A percentile compares a stretch with the other conserved stretches of the same genome.
These are phyloP conservation scores for Doris montereyensis DNA, from an alignment of 2,888 invertebrate genomes.

Conservation along the genomic window DNA sequence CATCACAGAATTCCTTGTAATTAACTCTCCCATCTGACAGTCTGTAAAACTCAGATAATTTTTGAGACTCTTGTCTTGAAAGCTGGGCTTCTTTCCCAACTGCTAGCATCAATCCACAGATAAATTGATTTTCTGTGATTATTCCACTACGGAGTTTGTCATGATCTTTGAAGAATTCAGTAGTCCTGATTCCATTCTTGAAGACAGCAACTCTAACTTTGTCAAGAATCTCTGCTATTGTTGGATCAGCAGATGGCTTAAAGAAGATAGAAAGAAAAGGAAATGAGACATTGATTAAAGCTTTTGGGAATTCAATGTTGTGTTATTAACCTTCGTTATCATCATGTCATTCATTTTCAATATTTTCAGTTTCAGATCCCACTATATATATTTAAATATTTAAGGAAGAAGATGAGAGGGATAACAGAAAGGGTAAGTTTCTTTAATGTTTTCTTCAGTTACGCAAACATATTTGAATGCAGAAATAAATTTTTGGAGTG, in stretches of 20 bases:
- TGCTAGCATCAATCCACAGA: conserved; percentile 69
- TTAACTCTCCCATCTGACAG: conserved; percentile 68
- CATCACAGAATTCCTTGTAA: conserved; percentile 72
- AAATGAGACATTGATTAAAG: no score
- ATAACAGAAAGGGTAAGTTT: no score
- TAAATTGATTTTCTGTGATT: conserved; percentile 73
- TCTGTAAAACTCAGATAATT: conserved; percentile 69
- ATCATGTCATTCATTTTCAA: no score
- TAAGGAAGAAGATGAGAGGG: no score
- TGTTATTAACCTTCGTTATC: no score
- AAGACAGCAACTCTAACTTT: conserved; percentile 69
- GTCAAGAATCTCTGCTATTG: conserved; percentile 71
- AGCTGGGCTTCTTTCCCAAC: conserved; percentile 72
- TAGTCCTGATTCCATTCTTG: conserved; percentile 70
- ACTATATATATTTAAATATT: no score
- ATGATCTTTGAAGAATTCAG: conserved; percentile 72
- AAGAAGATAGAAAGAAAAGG: no score
- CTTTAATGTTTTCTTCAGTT: no score
- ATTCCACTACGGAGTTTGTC: conserved; percentile 70
- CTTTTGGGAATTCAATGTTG: no score
- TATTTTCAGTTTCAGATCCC: no score
- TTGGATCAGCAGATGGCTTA: conserved; percentile 61
- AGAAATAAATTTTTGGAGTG: no score
- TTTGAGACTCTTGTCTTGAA: conserved; percentile 68
- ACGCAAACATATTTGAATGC: no score